Base-by-base conservation (phyloP, 2,797 vertebrate genomes). In the Coreius guichenoti region DNA sequence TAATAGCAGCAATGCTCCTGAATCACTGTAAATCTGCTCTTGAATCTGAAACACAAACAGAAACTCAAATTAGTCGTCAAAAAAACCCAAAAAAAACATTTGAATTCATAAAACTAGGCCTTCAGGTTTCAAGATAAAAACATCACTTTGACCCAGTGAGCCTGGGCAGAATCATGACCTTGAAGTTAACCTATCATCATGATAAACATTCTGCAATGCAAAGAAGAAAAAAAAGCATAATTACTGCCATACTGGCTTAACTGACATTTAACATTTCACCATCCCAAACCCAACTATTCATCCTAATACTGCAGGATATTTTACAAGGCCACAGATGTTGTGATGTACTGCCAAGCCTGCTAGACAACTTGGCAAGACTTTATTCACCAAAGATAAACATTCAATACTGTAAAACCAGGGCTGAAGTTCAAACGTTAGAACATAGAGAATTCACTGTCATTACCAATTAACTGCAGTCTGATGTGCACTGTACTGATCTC, bases 281-380 rank as follows among this genome's bases (percentile, higher is more conserved):
- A 80, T 33, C 39, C 26, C 17, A 47, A 80, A 33, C 33, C 33
- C 21, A 63, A 58, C 76, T 26, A 16, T 67, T 47, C 26, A 33
- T 61, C 29, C 29, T 16, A 67, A 26, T 16, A 63, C 56, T 63
- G 69, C 23, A 23, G 13, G 23, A 43, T n/a, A 61, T 58, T 77
- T 58, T 14, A 58, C 76, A 58, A 78, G 76, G 56, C 58, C 77
- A 79, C 77, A 65, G 39, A 79, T 79, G 76, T 79, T 63, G n/a
- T 45, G 76, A 79, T 45, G 56, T 47, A 8, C 77, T 79, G 39
- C 77, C 77, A 65, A 65, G 36, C 16, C n/a, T 65, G 58, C 45
- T 79, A 79, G n/a, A 65, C 3, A 4, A 65, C 58, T 61, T 65
- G 76, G 76, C 56, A 26, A 79, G 76, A 63, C 36, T 26, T 63